Conservation (phyloP, 2,113 vertebrate genomes). For the Chloroceryle aenea region DNA sequence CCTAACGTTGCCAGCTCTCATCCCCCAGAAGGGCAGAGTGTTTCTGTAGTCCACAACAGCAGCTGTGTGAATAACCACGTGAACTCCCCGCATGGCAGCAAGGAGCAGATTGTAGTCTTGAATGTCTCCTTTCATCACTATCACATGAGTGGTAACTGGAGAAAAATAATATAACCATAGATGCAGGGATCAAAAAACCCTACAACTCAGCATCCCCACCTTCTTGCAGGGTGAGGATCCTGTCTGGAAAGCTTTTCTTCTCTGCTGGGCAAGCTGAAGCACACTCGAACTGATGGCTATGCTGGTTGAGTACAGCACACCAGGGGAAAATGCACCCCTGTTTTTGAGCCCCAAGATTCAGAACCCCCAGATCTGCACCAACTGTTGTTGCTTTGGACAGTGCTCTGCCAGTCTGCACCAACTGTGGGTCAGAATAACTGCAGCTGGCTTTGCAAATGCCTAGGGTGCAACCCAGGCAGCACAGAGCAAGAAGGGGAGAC, state of each 20-base stretch:
- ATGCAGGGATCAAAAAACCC: neutral
- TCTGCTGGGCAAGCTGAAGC: neutral
- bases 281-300: too few relatives aligned
- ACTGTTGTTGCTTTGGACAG: neutral
- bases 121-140: constrained; percentile 26
- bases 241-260: neutral
- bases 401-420: neutral
- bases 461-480: fast-evolving
- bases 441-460: neutral
- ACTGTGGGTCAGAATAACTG: neutral
- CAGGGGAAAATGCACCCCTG: neutral
- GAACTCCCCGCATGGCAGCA: neutral
- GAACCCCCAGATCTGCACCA: neutral
- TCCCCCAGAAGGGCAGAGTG: neutral
- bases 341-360: neutral
- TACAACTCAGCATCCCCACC: neutral
- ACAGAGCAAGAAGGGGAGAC: neutral
- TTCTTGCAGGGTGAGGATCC: neutral
- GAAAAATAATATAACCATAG: neutral
- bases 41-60: neutral
- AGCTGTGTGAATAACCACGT: constrained; percentile 40
- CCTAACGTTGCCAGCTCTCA: neutral
- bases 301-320: neutral
- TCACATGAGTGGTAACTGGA: constrained; percentile 27
- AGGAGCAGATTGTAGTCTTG: neutral